Evolutionary conservation across 1,140 invertebrate genomes (phyloP).

Genomic region (Thrips palmi): DNA sequence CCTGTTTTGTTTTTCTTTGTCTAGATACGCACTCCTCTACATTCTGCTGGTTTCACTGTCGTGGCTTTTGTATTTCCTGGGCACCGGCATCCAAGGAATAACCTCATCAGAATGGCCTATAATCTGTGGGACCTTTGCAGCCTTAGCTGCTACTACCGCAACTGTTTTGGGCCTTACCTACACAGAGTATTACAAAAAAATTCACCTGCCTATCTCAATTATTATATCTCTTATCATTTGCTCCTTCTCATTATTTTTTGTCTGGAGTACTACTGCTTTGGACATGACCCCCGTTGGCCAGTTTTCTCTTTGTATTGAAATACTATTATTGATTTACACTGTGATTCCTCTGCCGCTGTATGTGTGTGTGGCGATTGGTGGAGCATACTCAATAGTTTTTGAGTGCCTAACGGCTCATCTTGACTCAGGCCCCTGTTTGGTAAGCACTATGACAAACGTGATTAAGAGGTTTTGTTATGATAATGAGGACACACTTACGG

Average conservation of each 20-base stretch:
- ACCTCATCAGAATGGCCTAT: constrained; percentile 10
- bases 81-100: constrained; percentile 8
- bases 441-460: no score
- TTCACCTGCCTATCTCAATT: constrained; percentile 41
- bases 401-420: no score
- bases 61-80: constrained; percentile 34
- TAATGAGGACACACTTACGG: no score
- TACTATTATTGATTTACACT: constrained; percentile 80
- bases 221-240: constrained; percentile 36
- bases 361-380: constrained; percentile 54
- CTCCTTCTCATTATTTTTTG: constrained; percentile 35
- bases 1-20: constrained; percentile 17
- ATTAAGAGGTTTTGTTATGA: no score
- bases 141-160: constrained; percentile 24
- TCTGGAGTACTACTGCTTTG: constrained; percentile 8
- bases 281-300: constrained; percentile 56
- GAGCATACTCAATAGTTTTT: constrained; percentile 64
- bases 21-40: constrained; percentile 37
- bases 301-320: constrained; percentile 69
- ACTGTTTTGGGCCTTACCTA: constrained; percentile 42
- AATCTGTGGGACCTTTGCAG: constrained; percentile 14
- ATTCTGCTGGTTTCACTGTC: constrained; percentile 32
- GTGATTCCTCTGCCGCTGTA: constrained; percentile 82
- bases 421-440: no score
- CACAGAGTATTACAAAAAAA: constrained; percentile 45